phyloP scores from a whole-genome alignment of 2,888 invertebrate genomes.

The Ernsta delagoae region DNA sequence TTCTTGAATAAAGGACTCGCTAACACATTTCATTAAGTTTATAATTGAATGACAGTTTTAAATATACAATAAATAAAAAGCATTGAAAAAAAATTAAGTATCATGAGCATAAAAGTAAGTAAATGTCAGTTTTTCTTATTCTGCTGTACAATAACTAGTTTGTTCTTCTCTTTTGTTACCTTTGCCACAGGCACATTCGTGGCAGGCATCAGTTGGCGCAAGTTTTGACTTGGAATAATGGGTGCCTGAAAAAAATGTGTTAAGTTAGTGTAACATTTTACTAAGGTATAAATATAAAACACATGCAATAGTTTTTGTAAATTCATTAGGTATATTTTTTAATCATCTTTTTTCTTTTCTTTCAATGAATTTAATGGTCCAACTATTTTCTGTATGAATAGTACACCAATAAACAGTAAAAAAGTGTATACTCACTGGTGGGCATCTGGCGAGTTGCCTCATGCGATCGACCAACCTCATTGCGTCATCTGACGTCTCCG shows the following conservation, averaged over 20 bases:
- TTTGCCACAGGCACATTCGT: slow-evolving; percentile 88
- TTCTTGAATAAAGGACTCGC: background rate
- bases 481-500: slow-evolving; percentile 78
- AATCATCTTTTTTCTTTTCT: no score
- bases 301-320: no score
- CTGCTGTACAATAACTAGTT: slow-evolving; percentile 91
- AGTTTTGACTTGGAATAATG: slow-evolving; percentile 87
- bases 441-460: slow-evolving; percentile 74
- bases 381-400: no score
- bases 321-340: no score
- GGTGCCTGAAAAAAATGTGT: slow-evolving; percentile 66
- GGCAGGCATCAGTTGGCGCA: slow-evolving; percentile 88
- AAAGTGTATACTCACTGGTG: slow-evolving; percentile 58
- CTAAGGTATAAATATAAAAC: no score
- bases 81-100: slow-evolving; percentile 1
- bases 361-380: no score
- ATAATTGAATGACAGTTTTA: slow-evolving; percentile 7
- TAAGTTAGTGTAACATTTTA: background rate
- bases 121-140: slow-evolving; percentile 80
- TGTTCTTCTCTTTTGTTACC: slow-evolving; percentile 93
- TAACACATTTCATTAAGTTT: background rate
- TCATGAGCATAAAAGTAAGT: slow-evolving; percentile 23
- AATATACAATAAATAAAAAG: slow-evolving; percentile 34
- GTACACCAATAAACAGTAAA: no score
- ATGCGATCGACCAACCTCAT: slow-evolving; percentile 78